A percentile compares a stretch with the other conserved stretches of the same genome.
These are phyloP conservation scores for Protaetia brevitarsis DNA, from an alignment of 1,140 invertebrate species.

Conservation along the genomic window DNA sequence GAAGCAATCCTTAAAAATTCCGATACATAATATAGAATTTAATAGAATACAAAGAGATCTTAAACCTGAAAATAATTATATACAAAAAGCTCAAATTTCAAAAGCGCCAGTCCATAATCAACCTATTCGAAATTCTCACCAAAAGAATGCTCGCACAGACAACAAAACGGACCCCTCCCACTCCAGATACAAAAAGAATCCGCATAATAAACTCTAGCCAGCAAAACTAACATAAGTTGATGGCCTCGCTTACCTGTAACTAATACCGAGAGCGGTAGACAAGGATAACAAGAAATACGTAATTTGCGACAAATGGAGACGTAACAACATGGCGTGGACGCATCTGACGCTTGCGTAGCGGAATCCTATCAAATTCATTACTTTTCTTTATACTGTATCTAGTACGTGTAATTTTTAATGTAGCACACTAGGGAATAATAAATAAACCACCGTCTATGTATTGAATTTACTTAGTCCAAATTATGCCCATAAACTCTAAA, in stretches of 20 bases:
- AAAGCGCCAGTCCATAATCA: neutral
- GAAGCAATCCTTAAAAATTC: constrained; percentile 22
- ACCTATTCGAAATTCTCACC: neutral
- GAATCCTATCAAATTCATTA: neutral
- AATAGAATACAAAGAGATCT: constrained; percentile 9
- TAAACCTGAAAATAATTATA: neutral
- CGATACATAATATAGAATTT: constrained; percentile 26
- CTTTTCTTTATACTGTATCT: constrained; percentile 2
- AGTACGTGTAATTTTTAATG: constrained; percentile 1
- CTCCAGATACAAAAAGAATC: neutral
- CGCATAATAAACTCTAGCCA: neutral
- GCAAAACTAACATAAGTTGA: constrained; percentile 2
- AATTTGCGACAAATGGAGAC: neutral
- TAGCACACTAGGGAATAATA: neutral
- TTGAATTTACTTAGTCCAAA: too few species aligned
- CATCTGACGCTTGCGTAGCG: constrained; percentile 12
- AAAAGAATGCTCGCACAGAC: neutral
- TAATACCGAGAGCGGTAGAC: neutral
- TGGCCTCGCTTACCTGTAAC: constrained; percentile 7
- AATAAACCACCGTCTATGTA: too few species aligned
- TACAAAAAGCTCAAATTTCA: neutral
- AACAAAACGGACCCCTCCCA: neutral
- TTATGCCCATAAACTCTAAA: too few species aligned
- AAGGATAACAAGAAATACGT: neutral
- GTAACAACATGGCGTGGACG: neutral